These are phyloP conservation scores for Meghimatium bilineatum DNA, from an alignment of 2,888 invertebrate genomes.

Conservation along the genomic window DNA sequence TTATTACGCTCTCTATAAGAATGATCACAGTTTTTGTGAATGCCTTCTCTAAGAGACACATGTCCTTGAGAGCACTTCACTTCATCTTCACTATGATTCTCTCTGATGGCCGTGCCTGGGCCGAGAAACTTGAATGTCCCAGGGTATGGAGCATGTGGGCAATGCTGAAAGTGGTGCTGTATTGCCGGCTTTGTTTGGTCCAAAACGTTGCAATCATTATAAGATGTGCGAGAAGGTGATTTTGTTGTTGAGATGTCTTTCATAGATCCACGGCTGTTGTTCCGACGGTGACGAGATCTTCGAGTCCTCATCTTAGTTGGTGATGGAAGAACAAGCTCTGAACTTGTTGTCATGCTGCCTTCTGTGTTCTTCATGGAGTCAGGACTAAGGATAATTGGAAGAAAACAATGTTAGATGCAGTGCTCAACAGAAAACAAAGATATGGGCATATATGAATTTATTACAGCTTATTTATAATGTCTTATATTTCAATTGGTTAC, in stretches of 20 bases:
- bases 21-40: background rate
- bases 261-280: slow-evolving; percentile 73
- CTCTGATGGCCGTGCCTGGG: slow-evolving; percentile 69
- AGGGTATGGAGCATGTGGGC: slow-evolving; percentile 55
- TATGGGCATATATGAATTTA: too few species aligned
- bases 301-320: slow-evolving; percentile 71
- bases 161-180: slow-evolving; percentile 10
- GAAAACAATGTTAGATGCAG: background rate
- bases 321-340: slow-evolving; percentile 68
- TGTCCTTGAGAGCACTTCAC: background rate
- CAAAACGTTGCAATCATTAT: slow-evolving; percentile 58
- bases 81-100: slow-evolving; percentile 55
- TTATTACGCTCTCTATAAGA: background rate
- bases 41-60: background rate
- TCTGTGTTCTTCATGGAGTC: slow-evolving; percentile 62
- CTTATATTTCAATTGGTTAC: too few species aligned
- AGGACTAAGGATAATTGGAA: slow-evolving; percentile 50
- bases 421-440: too few species aligned
- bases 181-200: slow-evolving; percentile 45
- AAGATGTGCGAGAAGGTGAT: slow-evolving; percentile 68
- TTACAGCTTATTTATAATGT: too few species aligned
- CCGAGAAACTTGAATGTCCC: slow-evolving; percentile 69
- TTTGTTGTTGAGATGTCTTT: slow-evolving; percentile 67
- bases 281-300: slow-evolving; percentile 75
- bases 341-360: slow-evolving; percentile 66